These are phyloP conservation scores for Tricholaema leucomelas DNA, from an alignment of 2,113 vertebrate genomes.

Conservation along the genomic window DNA sequence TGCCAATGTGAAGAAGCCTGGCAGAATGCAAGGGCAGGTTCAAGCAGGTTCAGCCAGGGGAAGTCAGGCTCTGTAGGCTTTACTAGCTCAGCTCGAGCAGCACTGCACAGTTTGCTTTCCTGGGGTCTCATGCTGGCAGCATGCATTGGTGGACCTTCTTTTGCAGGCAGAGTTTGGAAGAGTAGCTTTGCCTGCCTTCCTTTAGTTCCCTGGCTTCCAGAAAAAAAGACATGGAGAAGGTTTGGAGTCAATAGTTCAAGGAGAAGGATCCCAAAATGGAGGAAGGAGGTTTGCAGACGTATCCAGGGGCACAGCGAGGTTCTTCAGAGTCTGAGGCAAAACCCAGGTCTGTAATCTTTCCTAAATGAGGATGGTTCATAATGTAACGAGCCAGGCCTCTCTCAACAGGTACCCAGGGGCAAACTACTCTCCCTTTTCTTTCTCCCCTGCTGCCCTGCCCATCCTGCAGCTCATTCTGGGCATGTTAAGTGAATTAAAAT, in stretches of 20 bases:
- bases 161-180: not conserved
- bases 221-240: not conserved
- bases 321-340: slow-evolving; percentile 37
- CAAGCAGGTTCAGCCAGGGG: slow-evolving; percentile 28
- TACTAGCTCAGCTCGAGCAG: not conserved
- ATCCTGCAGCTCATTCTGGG: slow-evolving; percentile 42
- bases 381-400: not conserved
- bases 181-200: not conserved
- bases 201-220: not conserved
- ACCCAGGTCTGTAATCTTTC: slow-evolving; percentile 44
- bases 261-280: not conserved
- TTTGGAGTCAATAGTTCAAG: accelerated
- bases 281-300: not conserved
- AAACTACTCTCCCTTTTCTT: slow-evolving; percentile 44
- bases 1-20: slow-evolving; percentile 44
- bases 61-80: not conserved
- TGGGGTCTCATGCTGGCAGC: not conserved
- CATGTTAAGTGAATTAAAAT: slow-evolving; percentile 50
- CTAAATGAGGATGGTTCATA: slow-evolving; percentile 37
- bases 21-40: slow-evolving; percentile 35
- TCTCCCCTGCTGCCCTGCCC: not conserved
- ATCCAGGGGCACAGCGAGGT: not conserved
- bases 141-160: not conserved
- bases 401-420: not conserved
- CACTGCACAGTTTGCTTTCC: not conserved